phyloP scores from a whole-genome alignment of 37 sponge, comb jelly and placozoan genomes.

The Axinella damicornis region DNA sequence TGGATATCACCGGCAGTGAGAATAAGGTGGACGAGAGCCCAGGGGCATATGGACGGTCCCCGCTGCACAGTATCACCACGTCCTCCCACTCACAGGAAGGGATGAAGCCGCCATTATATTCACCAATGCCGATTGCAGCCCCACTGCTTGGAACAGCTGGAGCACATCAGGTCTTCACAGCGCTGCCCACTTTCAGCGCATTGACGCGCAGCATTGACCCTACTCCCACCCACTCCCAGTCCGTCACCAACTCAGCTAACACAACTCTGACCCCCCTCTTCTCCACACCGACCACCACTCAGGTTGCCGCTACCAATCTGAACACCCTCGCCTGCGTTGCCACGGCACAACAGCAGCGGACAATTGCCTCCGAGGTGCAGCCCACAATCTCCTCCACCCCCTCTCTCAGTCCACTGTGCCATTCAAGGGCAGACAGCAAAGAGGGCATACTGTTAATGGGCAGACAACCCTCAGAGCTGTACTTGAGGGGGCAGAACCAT shows the following conservation, averaged over 20 bases:
- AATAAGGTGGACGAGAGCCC: neutral
- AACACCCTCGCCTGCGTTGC: conserved; percentile 21
- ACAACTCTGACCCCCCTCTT: neutral
- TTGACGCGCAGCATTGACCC: neutral
- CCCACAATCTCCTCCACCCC: neutral
- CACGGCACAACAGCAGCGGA: conserved; percentile 8
- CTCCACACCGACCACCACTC: neutral
- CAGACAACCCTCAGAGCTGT: neutral
- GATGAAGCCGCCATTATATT: neutral
- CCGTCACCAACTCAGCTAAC: neutral
- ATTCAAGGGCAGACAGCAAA: neutral
- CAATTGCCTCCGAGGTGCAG: neutral
- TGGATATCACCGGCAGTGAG: neutral
- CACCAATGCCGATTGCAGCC: neutral
- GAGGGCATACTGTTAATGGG: neutral
- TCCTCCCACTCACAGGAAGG: neutral
- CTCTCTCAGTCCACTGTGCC: neutral
- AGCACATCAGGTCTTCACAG: conserved; percentile 14
- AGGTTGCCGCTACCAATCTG: neutral
- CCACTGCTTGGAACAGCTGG: neutral
- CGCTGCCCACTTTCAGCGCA: conserved; percentile 29
- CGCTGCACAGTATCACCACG: neutral
- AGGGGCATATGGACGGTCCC: neutral
- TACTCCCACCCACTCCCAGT: neutral
- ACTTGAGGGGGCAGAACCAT: neutral